Base-by-base conservation (phyloP, 2,797 vertebrate genomes). In the Bovichtus variegatus region DNA sequence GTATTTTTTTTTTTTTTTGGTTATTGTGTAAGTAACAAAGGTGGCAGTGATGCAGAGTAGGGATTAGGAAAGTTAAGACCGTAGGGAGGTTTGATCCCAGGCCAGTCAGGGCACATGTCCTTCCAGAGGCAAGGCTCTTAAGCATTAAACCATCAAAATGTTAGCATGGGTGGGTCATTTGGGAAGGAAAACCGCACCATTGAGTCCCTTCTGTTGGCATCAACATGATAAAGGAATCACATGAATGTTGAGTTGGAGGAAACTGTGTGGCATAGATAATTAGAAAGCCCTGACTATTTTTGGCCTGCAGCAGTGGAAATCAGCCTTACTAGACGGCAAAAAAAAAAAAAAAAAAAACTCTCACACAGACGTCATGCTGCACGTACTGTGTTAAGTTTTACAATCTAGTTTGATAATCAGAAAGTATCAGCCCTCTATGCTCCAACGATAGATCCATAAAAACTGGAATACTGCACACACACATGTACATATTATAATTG, bases 61-160 rank as follows among this genome's bases (percentile, higher is more conserved):
- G 68, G 72, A 83, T 81, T 76, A 74, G 53, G 8, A 11, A 73
- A 59, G 68, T 71, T 59, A 71, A 78, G 62, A 67, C 80, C 67
- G 27, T 19, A 44, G 29, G 64, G 70, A 76, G 61, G 71, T 61
- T 85, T 89, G 87, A 88, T 78, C 78, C 55, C 40, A 36, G 72
- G 80, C 81, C 88, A 87, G 71, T 57, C 60, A 21, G 61, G 76
- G 69, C 66, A 83, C 78, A 88, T 85, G 80, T 85, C 72, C 82
- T 80, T 87, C 83, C 79, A 83, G 85, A 84, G 63, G 58, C 71
- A 80, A 66, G 53, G 60, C 71, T 87, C 85, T 46, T 70, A 74
- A 81, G 81, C 89, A 89, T 85, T 88, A 86, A 91, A 91, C 84
- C 82, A 91, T 90, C 86, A 89, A 90, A 88, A 89, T 87, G 67